Evolutionary conservation across 2,113 vertebrate genomes (phyloP).

Genomic region (Xenopus borealis): DNA sequence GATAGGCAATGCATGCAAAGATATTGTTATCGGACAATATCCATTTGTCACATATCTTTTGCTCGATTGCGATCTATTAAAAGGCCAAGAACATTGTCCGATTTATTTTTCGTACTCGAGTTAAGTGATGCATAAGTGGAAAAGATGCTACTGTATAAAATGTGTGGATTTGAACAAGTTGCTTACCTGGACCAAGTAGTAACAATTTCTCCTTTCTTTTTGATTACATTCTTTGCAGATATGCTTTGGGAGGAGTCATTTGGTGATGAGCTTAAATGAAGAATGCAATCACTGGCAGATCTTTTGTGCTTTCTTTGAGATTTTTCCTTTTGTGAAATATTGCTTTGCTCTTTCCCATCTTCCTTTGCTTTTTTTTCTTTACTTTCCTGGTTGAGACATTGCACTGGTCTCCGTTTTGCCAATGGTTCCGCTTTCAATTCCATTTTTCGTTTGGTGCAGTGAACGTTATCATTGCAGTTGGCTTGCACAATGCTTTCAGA

Average conservation of each 20-base stretch:
- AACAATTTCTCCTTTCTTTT: slow-evolving; percentile 90
- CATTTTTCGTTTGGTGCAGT: slow-evolving; percentile 48
- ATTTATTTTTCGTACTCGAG: no score
- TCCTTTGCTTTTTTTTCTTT: slow-evolving; percentile 7
- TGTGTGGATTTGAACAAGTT: slow-evolving; percentile 5
- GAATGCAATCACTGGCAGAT: slow-evolving; percentile 43
- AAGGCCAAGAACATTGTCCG: no score
- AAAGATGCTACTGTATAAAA: no score
- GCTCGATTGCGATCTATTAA: no score
- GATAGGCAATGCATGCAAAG: no score
- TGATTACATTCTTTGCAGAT: slow-evolving; percentile 88
- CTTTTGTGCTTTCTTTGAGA: slow-evolving; percentile 36
- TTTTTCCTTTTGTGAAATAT: slow-evolving; percentile 44
- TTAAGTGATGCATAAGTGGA: no score
- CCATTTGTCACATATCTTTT: no score
- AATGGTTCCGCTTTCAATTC: slow-evolving; percentile 53
- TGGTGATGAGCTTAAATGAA: slow-evolving; percentile 42
- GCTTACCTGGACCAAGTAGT: slow-evolving; percentile 90
- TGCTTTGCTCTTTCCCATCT: slow-evolving; percentile 58
- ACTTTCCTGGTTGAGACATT: slow-evolving; percentile 35
- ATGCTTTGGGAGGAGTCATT: slow-evolving; percentile 65
- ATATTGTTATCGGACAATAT: no score
- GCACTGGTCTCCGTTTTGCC: slow-evolving; percentile 63
- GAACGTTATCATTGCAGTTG: slow-evolving; percentile 6
- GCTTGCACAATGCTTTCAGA: not conserved